These are phyloP conservation scores for Abrostola tripartita DNA, from an alignment of 2,888 invertebrate species.

Conservation along the genomic window DNA sequence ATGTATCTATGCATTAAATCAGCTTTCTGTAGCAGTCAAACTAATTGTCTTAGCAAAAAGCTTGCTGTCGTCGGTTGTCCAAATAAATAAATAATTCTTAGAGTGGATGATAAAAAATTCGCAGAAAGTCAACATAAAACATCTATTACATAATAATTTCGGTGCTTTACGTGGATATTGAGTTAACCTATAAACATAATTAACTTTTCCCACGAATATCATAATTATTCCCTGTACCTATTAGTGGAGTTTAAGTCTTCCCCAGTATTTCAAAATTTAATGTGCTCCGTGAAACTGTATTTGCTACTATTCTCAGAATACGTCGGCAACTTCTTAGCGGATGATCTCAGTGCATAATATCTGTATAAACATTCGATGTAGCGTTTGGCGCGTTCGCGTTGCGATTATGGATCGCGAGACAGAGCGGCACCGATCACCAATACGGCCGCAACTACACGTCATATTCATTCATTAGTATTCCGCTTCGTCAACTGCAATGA, in stretches of 20 bases:
- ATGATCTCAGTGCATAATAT: slow-evolving; percentile 64
- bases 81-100: too few relatives aligned
- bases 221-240: neutral
- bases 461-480: slow-evolving; percentile 41
- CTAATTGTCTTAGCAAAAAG: too few relatives aligned
- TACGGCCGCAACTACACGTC: slow-evolving; percentile 29
- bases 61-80: too few relatives aligned
- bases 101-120: too few relatives aligned
- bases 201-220: neutral
- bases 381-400: slow-evolving; percentile 28
- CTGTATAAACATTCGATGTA: slow-evolving; percentile 44
- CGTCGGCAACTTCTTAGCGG: slow-evolving; percentile 46
- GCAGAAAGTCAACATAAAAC: too few relatives aligned
- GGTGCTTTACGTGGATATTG: too few relatives aligned
- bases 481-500: slow-evolving; percentile 6
- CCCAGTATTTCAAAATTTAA: slow-evolving; percentile 34
- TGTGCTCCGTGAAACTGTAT: slow-evolving; percentile 38
- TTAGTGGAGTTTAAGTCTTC: slow-evolving; percentile 2
- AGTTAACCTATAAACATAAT: neutral
- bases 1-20: too few relatives aligned
- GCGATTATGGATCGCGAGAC: slow-evolving; percentile 41
- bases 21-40: too few relatives aligned
- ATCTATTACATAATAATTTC: too few relatives aligned
- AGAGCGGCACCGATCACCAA: slow-evolving; percentile 51
- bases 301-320: slow-evolving; percentile 55